Percentiles rank a stretch among this genome's conserved stretches.
Evolutionary conservation across 2,113 vertebrate genomes (phyloP).

Genomic region (Anarhynchus alexandrinus): DNA sequence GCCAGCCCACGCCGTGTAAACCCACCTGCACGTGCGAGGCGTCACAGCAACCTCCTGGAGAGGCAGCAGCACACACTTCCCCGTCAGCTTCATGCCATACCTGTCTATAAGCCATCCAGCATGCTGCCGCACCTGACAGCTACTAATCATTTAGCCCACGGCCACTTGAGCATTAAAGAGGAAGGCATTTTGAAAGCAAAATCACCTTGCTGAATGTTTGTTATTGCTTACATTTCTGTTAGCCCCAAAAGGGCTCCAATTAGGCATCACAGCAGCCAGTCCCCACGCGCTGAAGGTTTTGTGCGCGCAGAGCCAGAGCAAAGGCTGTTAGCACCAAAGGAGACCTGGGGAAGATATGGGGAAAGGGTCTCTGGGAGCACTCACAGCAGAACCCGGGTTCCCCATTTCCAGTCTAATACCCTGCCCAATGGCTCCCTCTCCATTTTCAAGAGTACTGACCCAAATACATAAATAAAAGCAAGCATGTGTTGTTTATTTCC

Average conservation of each 20-base stretch:
- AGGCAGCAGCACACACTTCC: rapidly evolving
- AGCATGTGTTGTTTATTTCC: background rate
- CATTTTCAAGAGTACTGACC: slow-evolving; percentile 29
- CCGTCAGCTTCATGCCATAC: background rate
- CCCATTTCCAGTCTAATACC: background rate
- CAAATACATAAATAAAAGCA: slow-evolving; percentile 38
- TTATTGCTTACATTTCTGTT: background rate
- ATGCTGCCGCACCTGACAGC: background rate
- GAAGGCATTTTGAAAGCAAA: background rate
- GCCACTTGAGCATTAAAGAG: background rate
- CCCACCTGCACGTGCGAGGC: rapidly evolving
- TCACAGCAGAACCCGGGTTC: background rate
- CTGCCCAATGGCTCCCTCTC: background rate
- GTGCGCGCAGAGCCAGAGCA: background rate
- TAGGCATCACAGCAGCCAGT: background rate
- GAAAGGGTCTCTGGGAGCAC: background rate
- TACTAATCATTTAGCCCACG: background rate
- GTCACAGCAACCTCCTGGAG: background rate
- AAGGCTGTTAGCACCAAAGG: background rate
- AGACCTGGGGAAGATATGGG: background rate
- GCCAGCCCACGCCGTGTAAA: background rate
- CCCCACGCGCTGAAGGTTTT: background rate
- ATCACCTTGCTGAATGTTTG: background rate
- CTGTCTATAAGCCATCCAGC: background rate
- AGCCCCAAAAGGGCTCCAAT: background rate